A percentile compares a stretch with the other conserved stretches of the same genome.
Conservation (phyloP, 2,888 invertebrate genomes). For the Harpalus rufipes region DNA sequence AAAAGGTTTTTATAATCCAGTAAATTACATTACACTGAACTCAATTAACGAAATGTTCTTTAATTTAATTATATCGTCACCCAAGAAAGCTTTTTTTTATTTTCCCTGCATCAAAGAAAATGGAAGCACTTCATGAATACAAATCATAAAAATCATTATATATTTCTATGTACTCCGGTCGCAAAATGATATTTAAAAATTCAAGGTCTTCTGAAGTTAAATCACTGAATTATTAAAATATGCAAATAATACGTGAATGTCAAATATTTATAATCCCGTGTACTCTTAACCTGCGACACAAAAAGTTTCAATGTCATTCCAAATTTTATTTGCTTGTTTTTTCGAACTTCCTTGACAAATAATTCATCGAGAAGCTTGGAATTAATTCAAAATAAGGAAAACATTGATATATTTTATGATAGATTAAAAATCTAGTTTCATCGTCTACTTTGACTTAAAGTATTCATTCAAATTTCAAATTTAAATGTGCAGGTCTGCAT, state of each 20-base stretch:
- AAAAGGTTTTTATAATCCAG: neutral
- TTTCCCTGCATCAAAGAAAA: neutral
- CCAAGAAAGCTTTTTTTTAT: neutral
- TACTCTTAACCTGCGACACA: constrained; percentile 39
- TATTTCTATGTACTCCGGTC: constrained; percentile 4
- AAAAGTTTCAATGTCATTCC: constrained; percentile 41
- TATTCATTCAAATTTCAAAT: neutral
- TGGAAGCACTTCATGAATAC: neutral
- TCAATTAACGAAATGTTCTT: neutral
- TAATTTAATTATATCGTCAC: neutral
- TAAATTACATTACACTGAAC: neutral
- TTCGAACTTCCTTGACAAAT: neutral
- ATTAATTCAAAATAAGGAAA: neutral
- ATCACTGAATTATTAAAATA: constrained; percentile 53
- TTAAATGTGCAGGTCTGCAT: neutral
- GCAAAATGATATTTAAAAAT: constrained; percentile 55
- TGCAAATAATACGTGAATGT: constrained; percentile 59
- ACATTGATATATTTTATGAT: neutral
- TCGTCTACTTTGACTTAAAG: neutral
- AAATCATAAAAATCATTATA: constrained; percentile 14
- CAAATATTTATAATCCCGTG: constrained; percentile 61
- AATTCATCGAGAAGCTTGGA: neutral
- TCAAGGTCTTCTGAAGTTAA: constrained; percentile 51
- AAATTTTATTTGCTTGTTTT: constrained; percentile 17
- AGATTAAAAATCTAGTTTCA: no score